A percentile compares a stretch with the other conserved stretches of the same genome.
These are phyloP conservation scores for Calidris pygmaea DNA, from an alignment of 2,113 vertebrate species.

Conservation along the genomic window DNA sequence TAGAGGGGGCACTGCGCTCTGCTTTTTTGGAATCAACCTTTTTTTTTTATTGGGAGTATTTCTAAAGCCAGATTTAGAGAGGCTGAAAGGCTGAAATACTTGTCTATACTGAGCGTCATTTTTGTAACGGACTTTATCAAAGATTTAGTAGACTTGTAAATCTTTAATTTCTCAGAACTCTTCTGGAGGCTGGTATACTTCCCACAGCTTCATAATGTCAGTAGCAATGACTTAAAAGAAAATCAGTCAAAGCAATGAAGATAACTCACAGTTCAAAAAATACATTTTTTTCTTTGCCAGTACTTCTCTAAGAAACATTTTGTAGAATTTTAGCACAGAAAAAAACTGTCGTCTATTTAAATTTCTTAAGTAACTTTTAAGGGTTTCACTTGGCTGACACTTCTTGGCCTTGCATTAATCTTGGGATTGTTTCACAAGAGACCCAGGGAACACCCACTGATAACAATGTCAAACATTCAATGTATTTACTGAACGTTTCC, in stretches of 20 bases:
- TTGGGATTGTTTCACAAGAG: slow-evolving; percentile 55
- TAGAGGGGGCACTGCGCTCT: background rate
- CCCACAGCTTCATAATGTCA: background rate
- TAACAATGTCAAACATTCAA: slow-evolving; percentile 65
- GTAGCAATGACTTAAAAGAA: background rate
- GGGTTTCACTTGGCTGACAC: slow-evolving; percentile 18
- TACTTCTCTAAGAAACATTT: background rate
- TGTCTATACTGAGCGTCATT: background rate
- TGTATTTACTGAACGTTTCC: slow-evolving; percentile 64
- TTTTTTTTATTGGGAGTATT: background rate
- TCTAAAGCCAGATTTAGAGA: background rate
- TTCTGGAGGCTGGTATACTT: background rate
- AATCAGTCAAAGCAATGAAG: background rate
- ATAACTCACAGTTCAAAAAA: background rate
- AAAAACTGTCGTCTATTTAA: background rate
- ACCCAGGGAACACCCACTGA: slow-evolving; percentile 58
- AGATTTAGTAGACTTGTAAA: background rate
- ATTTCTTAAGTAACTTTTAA: slow-evolving; percentile 36
- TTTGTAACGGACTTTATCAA: background rate
- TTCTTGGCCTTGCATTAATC: slow-evolving; percentile 51
- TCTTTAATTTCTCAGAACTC: background rate
- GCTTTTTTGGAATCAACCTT: background rate
- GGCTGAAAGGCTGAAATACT: background rate
- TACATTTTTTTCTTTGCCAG: background rate
- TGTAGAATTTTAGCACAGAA: background rate